phyloP scores from a whole-genome alignment of 2,113 vertebrate species.

The Podocnemis expansa region DNA sequence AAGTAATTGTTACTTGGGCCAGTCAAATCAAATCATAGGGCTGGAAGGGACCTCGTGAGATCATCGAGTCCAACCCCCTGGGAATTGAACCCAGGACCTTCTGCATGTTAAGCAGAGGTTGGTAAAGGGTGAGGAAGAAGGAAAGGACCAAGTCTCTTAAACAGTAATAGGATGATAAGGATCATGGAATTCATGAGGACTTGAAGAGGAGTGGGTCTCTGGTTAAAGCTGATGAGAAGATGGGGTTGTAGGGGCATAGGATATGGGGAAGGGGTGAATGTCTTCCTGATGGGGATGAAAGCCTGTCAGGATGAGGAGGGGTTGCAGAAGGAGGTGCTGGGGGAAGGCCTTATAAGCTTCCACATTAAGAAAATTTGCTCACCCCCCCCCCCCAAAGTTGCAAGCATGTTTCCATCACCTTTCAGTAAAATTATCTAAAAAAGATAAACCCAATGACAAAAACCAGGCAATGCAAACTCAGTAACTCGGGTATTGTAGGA shows the following conservation, averaged over 20 bases:
- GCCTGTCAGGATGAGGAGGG: not conserved
- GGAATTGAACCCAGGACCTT: too few relatives aligned
- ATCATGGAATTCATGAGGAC: not conserved
- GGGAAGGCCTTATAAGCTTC: not conserved
- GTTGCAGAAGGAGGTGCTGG: not conserved
- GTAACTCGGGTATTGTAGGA: not conserved
- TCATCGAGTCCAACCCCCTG: too few relatives aligned
- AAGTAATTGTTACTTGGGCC: not conserved
- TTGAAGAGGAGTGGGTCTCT: not conserved
- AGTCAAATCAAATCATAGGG: too few relatives aligned
- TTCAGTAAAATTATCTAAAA: not conserved
- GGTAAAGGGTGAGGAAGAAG: not conserved
- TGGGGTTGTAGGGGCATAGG: fast-evolving
- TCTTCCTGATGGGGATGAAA: not conserved
- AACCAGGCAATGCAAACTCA: not conserved
- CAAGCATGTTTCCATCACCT: not conserved
- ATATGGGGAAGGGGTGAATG: fast-evolving
- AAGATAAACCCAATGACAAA: not conserved
- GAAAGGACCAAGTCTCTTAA: not conserved
- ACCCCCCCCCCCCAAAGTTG: not conserved
- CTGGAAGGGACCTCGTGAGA: too few relatives aligned
- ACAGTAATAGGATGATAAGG: not conserved
- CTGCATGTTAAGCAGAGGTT: too few relatives aligned
- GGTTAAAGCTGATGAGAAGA: not conserved
- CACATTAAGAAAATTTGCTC: too few relatives aligned